Percentiles rank a stretch among this genome's conserved stretches.
phyloP scores from a whole-genome alignment of 2,888 invertebrate species.

The Drosophila neutralis region DNA sequence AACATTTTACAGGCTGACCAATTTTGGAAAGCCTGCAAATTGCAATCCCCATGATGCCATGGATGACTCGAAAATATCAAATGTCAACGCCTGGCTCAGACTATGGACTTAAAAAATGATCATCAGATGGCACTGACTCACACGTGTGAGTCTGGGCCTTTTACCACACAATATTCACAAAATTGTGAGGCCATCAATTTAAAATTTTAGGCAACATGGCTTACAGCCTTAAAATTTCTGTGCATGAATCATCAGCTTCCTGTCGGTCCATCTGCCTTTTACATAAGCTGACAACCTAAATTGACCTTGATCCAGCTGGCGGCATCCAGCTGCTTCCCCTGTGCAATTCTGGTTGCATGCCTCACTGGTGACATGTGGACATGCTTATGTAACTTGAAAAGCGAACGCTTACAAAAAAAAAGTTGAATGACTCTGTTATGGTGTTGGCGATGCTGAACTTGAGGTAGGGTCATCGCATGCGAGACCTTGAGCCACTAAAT shows the following conservation, averaged over 20 bases:
- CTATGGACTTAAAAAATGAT: constrained; percentile 4
- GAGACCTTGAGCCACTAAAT: constrained; percentile 32
- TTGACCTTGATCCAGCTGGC: constrained; percentile 54
- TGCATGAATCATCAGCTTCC: constrained; percentile 52
- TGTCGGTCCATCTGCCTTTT: constrained; percentile 30
- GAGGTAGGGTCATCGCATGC: constrained; percentile 50
- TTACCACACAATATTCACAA: constrained; percentile 18
- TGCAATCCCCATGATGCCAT: constrained; percentile 39
- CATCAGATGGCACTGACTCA: constrained; percentile 35
- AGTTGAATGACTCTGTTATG: constrained; percentile 69
- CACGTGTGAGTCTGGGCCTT: constrained; percentile 7
- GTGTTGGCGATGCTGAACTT: constrained; percentile 51
- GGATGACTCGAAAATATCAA: constrained; percentile 60
- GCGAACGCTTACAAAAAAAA: constrained; percentile 20
- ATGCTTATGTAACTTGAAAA: constrained; percentile 64
- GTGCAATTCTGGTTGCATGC: constrained; percentile 57
- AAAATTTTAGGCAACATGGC: constrained; percentile 53
- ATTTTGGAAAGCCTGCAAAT: constrained; percentile 71
- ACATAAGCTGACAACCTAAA: constrained; percentile 34
- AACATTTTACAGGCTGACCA: constrained; percentile 51
- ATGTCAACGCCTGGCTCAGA: constrained; percentile 66
- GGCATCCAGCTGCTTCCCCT: constrained; percentile 28
- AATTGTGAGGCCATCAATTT: constrained; percentile 43
- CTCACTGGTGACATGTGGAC: constrained; percentile 28
- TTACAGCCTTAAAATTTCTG: constrained; percentile 33